These are phyloP conservation scores for Phodopus roborovskii DNA, from an alignment of 2,113 vertebrate genomes.

Conservation along the genomic window DNA sequence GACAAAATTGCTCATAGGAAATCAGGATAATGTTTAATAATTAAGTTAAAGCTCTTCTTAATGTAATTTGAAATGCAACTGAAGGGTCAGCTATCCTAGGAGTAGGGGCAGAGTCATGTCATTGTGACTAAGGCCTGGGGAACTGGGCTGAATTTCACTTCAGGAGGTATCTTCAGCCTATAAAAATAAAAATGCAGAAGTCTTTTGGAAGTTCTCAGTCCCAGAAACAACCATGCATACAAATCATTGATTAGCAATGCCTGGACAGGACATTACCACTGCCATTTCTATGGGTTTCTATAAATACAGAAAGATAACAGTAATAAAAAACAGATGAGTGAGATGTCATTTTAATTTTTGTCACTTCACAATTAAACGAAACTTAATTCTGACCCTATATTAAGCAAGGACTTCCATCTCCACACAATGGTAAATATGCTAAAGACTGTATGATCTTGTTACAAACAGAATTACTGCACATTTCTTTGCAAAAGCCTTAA, in stretches of 20 bases:
- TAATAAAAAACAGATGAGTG: background rate
- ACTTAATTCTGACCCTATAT: constrained; percentile 11
- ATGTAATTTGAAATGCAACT: constrained; percentile 38
- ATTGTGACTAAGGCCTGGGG: background rate
- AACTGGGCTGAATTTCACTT: background rate
- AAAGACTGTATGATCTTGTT: background rate
- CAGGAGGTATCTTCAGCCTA: background rate
- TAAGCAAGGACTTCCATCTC: constrained; percentile 26
- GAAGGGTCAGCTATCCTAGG: background rate
- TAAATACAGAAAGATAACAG: background rate
- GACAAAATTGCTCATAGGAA: constrained; percentile 55
- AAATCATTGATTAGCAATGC: background rate
- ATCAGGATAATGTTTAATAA: constrained; percentile 48
- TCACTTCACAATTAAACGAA: constrained; percentile 27
- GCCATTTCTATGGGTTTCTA: background rate
- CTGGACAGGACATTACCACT: background rate
- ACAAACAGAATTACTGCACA: constrained; percentile 14
- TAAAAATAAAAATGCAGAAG: background rate
- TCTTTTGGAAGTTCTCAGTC: background rate
- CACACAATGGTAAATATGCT: constrained; percentile 27
- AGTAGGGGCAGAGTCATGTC: background rate
- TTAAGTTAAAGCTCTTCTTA: constrained; percentile 56
- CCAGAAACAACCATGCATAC: background rate
- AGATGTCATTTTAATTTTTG: constrained; percentile 25
- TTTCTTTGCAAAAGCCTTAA: constrained; percentile 22